Percentiles rank a stretch among this genome's conserved stretches.
Evolutionary conservation across 2,797 vertebrate species (phyloP).

Genomic region (Melopsittacus undulatus): DNA sequence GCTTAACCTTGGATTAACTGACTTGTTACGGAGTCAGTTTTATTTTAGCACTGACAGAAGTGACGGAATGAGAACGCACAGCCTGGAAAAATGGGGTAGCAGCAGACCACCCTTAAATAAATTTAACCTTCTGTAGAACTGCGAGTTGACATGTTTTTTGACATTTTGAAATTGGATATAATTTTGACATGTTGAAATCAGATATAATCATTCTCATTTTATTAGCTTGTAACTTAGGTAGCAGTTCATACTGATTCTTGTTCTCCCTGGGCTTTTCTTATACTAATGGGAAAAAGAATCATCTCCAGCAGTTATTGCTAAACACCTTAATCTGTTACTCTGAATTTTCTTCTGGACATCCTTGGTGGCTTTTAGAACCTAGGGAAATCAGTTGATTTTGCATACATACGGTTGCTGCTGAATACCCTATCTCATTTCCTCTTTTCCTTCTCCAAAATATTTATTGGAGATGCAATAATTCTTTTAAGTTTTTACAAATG

Average conservation of each 20-base stretch:
- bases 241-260: background rate
- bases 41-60: background rate
- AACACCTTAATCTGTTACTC: background rate
- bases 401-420: background rate
- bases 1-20: background rate
- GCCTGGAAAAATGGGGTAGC: background rate
- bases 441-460: background rate
- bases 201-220: background rate
- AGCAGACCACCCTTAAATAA: background rate
- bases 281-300: background rate
- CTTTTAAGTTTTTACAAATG: background rate
- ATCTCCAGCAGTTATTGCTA: background rate
- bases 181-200: background rate
- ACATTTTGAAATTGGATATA: background rate
- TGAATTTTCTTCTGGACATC: background rate
- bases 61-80: background rate
- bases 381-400: background rate
- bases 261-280: background rate
- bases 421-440: background rate
- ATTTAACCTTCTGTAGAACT: background rate
- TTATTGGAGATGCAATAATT: background rate
- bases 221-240: background rate
- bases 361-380: background rate
- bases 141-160: fast-evolving
- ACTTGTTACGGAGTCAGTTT: background rate